Evolutionary conservation across 2,888 invertebrate genomes (phyloP), one percentile per base, ranked within the genome.

Genomic region (Himalopsyche anomala): DNA sequence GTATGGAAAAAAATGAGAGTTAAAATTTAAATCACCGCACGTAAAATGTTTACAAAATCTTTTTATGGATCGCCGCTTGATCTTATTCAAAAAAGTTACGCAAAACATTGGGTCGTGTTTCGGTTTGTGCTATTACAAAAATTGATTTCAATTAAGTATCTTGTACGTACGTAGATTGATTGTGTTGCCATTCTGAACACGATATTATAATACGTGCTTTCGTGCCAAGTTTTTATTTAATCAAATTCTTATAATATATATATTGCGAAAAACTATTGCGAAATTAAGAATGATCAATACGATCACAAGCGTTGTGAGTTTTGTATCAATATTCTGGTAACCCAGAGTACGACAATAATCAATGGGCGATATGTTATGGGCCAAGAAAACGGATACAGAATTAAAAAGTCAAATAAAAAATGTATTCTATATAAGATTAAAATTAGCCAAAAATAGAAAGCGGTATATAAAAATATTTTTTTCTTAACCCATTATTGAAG

Each of bases 1-100:
- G 36, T 12, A 74, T 38, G 38, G 5, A 36, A 74, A 74, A 74
- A 74, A 74, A 36, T 28, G 74, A 74, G 74, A 36, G 74, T 74
- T 74, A 12, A 74, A 69, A 74, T 74, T 74, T 36, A 74, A 74
- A 74, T 74, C 74, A 74, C 74, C 38, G 74, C 74, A 74, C 74
- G 74, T 74, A 74, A 74, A 74, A 74, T 74, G 74, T 74, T 74
- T 74, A 74, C 74, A 36, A 74, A 74, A 74, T 74, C 36, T 12
- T 74, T 74, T 74, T 74, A 74, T 74, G 74, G 74, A 74, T 74
- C 74, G 36, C 74, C 74, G 74, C 74, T 74, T 74, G 74, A 74
- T 74, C 74, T 74, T 74, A 74, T 74, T 74, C 74, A 74, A 74
- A 74, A 74, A 74, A 74, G 74, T 74, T 74, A 74, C 74, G 74